Conservation (phyloP, 2,888 invertebrate genomes). For the Scrobipalpa atriplicella region DNA sequence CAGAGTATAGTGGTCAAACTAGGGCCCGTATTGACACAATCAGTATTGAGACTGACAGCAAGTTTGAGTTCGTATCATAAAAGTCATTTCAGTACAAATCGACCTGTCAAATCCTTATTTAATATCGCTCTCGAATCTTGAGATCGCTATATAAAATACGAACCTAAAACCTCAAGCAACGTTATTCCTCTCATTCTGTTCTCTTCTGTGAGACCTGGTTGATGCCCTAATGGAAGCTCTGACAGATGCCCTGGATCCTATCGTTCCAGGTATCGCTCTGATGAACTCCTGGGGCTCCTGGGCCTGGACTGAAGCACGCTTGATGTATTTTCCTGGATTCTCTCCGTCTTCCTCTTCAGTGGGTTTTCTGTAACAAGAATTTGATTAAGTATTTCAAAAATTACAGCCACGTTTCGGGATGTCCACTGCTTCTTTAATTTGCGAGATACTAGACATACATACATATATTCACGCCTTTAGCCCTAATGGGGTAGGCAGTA, state of each 20-base stretch:
- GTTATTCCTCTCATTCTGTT: constrained; percentile 41
- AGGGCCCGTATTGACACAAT: too few species aligned
- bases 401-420: not conserved
- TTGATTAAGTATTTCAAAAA: not conserved
- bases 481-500: too few species aligned
- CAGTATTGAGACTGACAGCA: too few species aligned
- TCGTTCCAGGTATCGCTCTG: constrained; percentile 58
- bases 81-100: too few species aligned
- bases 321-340: constrained; percentile 58
- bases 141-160: too few species aligned
- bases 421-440: not conserved
- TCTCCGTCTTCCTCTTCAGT: constrained; percentile 45
- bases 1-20: too few species aligned
- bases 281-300: constrained; percentile 53
- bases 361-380: constrained; percentile 48
- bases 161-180: constrained; percentile 47
- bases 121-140: too few species aligned
- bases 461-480: too few species aligned
- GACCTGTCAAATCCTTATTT: too few species aligned
- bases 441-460: too few species aligned
- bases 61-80: too few species aligned
- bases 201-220: constrained; percentile 45
- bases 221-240: constrained; percentile 68
- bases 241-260: constrained; percentile 66
- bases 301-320: constrained; percentile 45